These are phyloP conservation scores for Pycnonotus jocosus DNA, from an alignment of 2,113 vertebrate species.

Conservation along the genomic window DNA sequence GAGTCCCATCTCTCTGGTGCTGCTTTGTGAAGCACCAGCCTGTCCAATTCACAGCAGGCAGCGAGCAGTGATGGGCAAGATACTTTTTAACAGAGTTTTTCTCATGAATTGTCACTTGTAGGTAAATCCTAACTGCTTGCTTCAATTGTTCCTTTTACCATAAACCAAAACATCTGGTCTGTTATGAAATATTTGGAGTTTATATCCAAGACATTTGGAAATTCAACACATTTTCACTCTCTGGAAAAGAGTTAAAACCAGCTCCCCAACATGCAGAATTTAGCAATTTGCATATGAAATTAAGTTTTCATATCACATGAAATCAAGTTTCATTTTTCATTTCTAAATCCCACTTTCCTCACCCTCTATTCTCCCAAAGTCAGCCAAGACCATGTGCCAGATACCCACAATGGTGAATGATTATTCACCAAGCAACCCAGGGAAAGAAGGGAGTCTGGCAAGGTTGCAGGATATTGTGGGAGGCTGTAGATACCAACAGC, in stretches of 20 bases:
- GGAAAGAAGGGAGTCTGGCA: neutral
- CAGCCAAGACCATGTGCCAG: neutral
- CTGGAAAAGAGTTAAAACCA: neutral
- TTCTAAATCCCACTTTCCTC: neutral
- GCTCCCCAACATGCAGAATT: neutral
- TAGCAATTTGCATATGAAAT: neutral
- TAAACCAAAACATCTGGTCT: neutral
- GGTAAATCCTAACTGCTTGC: neutral
- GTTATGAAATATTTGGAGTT: neutral
- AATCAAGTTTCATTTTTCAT: neutral
- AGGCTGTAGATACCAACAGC: neutral
- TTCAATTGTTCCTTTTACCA: neutral
- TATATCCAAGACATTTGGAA: neutral
- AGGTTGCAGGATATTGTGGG: neutral
- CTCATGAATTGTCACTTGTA: neutral
- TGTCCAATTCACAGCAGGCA: accelerated
- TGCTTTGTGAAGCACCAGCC: neutral
- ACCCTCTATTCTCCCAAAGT: neutral
- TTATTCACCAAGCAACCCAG: neutral
- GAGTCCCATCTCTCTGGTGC: neutral
- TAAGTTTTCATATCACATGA: neutral
- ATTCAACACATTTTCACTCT: neutral
- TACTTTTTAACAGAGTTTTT: neutral
- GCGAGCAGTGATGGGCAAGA: accelerated
- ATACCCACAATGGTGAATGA: accelerated